phyloP scores from a whole-genome alignment of 64 coral and sea anemone species.

The Stylophora pistillata region DNA sequence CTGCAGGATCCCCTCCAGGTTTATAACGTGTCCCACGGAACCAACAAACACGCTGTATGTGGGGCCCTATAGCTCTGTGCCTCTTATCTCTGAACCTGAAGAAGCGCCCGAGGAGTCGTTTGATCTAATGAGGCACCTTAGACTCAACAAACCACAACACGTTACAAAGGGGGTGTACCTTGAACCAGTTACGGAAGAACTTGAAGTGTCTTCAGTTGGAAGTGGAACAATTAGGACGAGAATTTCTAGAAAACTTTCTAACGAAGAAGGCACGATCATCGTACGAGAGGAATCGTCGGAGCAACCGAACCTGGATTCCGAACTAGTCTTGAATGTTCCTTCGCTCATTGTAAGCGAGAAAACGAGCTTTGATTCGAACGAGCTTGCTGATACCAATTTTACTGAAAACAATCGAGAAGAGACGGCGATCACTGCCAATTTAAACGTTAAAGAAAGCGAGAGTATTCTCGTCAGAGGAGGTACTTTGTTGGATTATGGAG shows the following conservation, averaged over 20 bases:
- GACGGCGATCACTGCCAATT: background rate
- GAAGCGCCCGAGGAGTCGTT: conserved; percentile 55
- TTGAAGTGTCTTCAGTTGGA: conserved; percentile 81
- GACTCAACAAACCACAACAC: conserved; percentile 63
- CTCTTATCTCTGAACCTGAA: conserved; percentile 79
- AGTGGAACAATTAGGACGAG: conserved; percentile 68
- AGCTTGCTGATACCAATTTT: background rate
- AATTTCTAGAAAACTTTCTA: conserved; percentile 52
- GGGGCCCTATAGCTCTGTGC: conserved; percentile 20
- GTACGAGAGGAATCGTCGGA: conserved; percentile 28
- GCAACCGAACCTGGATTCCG: background rate
- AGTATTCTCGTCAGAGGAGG: no score
- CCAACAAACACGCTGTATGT: background rate
- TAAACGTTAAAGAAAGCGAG: background rate
- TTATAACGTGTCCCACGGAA: conserved; percentile 11
- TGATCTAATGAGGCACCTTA: conserved; percentile 83
- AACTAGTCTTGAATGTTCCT: conserved; percentile 10
- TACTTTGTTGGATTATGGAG: background rate
- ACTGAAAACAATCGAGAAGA: background rate
- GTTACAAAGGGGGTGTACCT: conserved; percentile 50
- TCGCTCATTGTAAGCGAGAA: background rate
- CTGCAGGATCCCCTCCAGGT: conserved; percentile 50
- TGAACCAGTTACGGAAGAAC: conserved; percentile 79
- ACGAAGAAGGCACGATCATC: conserved; percentile 40
- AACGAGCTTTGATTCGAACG: background rate